Evolutionary conservation across 2,888 invertebrate genomes (phyloP), one percentile per base, ranked within the genome.

Genomic region (Resseliella maxima): DNA sequence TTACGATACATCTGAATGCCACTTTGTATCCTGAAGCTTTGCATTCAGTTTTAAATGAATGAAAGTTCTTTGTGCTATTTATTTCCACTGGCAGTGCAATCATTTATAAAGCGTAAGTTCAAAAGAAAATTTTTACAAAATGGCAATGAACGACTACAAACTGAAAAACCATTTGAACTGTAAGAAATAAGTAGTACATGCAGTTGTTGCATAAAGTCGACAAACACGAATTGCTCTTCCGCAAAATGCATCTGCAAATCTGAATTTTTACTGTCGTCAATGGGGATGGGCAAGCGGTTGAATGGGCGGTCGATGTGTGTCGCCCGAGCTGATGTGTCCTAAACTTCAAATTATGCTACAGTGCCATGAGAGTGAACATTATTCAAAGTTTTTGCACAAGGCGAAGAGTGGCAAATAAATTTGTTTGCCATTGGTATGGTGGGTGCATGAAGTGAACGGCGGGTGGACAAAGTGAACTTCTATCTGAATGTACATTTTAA

Each of bases 301-400:
- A 24, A 8, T 24, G 59, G 6, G 5, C 59, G 50, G 2, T 50
- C 21, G 21, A 2, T 50, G n/a, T n/a, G 5, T 50, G 18, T 18
- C 8, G 41, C 46, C 15, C n/a, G 27, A 0, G 27, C 72, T 72
- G 72, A 72, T 72, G n/a, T n/a, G 72, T 72, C 72, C 72, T 72
- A 72, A 72, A 72, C 72, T 72, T 72, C 35, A 72, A 72, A 72
- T 72, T 31, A 31, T 72, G 72, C 72, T 72, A 31, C 72, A 72
- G 72, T 72, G 72, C 72, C 72, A 72, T 31, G 72, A 72, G 72
- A 72, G 72, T 72, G 72, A 31, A 72, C 72, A 72, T 72, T 72
- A 72, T 72, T 72, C 72, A 72, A 72, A 72, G 72, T 72, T 72
- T 72, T 72, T 72, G 15, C 18, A 72, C 31, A 31, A n/a, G n/a